A percentile compares a stretch with the other conserved stretches of the same genome.
phyloP scores from a whole-genome alignment of 2,797 vertebrate genomes.

The Darevskia nairensis region DNA sequence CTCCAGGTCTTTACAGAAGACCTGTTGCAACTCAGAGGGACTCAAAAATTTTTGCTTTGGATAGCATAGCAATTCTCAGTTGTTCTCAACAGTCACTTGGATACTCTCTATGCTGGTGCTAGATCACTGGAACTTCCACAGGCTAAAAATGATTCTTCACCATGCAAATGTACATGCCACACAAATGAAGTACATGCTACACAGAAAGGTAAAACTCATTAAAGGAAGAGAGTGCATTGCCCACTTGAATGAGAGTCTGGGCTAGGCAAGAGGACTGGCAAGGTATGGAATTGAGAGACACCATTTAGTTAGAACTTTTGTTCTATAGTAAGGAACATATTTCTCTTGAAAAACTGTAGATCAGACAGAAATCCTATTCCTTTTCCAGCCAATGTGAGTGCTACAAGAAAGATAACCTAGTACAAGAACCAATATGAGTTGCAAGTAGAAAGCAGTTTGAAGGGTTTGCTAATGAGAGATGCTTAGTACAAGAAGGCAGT shows the following conservation, averaged over 20 bases:
- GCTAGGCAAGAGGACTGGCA: background rate
- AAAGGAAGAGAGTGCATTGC: background rate
- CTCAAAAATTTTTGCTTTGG: background rate
- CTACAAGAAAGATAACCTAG: background rate
- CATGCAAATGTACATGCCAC: background rate
- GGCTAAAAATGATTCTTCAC: background rate
- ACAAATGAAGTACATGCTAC: background rate
- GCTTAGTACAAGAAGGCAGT: background rate
- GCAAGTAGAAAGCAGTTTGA: background rate
- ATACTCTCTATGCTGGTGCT: background rate
- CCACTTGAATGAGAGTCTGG: background rate
- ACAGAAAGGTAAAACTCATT: background rate
- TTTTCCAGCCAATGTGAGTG: background rate
- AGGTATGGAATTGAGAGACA: background rate
- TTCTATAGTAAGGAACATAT: background rate
- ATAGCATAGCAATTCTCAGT: background rate
- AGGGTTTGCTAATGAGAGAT: background rate
- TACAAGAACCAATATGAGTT: background rate
- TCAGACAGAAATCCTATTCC: background rate
- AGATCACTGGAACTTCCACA: background rate
- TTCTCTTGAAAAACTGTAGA: background rate
- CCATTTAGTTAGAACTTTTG: background rate
- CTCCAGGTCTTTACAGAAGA: background rate
- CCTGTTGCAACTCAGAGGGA: background rate
- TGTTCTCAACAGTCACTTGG: background rate